phyloP scores from a whole-genome alignment of 1,140 invertebrate genomes.

The Galleria mellonella region DNA sequence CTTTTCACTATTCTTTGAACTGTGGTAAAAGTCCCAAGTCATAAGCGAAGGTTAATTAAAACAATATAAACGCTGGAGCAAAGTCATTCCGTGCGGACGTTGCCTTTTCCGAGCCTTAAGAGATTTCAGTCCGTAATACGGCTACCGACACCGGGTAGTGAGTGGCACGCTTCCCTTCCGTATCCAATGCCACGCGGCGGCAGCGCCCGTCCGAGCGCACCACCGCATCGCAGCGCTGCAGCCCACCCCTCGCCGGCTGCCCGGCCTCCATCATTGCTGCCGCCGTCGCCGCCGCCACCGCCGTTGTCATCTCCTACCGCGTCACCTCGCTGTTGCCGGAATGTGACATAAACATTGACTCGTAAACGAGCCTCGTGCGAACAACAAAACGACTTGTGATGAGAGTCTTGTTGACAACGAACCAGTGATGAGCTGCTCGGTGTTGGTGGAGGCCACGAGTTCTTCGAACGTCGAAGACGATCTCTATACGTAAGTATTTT shows the following conservation, averaged over 20 bases:
- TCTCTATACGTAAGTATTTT: conserved; percentile 47
- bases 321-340: no score
- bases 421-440: conserved; percentile 37
- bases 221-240: no score
- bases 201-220: no score
- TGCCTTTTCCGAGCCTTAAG: not conserved
- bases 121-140: conserved; percentile 2
- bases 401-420: not conserved
- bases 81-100: not conserved
- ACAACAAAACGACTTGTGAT: not conserved
- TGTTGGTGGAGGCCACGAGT: conserved; percentile 35
- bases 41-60: no score
- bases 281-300: no score
- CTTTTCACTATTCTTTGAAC: no score
- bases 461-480: conserved; percentile 42
- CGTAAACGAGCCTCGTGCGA: not conserved
- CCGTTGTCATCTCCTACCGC: no score
- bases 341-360: not conserved
- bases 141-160: not conserved
- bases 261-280: no score
- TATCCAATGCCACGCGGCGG: no score
- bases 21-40: no score
- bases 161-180: not conserved
- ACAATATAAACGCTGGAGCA: not conserved
- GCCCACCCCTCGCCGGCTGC: no score